These are phyloP conservation scores for Amphiduros pacificus DNA, from an alignment of 2,888 invertebrate genomes.

Conservation along the genomic window DNA sequence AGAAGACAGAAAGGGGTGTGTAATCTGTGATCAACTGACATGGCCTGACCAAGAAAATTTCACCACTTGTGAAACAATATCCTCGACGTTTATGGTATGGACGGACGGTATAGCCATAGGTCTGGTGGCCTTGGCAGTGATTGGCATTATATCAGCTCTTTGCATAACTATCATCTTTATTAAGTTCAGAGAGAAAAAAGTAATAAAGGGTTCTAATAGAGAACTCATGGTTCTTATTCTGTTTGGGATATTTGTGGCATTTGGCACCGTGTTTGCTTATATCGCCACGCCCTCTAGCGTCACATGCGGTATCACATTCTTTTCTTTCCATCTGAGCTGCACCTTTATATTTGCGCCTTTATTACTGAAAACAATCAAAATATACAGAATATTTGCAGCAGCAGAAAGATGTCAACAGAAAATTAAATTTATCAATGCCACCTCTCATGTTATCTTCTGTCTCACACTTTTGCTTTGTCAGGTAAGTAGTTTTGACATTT, in stretches of 20 bases:
- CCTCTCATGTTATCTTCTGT: neutral
- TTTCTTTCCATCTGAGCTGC: constrained; percentile 10
- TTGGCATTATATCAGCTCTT: neutral
- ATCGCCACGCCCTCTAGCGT: neutral
- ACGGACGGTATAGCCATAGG: constrained; percentile 1
- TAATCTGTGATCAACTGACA: constrained; percentile 13
- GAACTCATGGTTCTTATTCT: constrained; percentile 5
- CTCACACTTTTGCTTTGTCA: neutral
- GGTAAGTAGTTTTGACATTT: too few relatives aligned
- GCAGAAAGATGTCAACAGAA: constrained; percentile 3
- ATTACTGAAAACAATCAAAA: neutral
- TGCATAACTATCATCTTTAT: neutral
- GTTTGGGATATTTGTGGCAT: constrained; percentile 3
- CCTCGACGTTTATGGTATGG: constrained; percentile 12
- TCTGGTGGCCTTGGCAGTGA: neutral
- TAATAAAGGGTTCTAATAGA: constrained; percentile 9
- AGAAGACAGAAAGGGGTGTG: constrained; percentile 10
- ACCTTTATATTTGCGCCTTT: constrained; percentile 11
- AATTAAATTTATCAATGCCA: neutral
- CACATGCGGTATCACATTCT: neutral
- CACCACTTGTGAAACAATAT: constrained; percentile 10
- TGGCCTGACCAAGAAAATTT: constrained; percentile 24
- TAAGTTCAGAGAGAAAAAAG: neutral
- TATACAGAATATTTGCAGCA: constrained; percentile 9
- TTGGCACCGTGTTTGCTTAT: neutral